Base-by-base conservation (phyloP, 2,113 vertebrate species). In the Ailurus styani region DNA sequence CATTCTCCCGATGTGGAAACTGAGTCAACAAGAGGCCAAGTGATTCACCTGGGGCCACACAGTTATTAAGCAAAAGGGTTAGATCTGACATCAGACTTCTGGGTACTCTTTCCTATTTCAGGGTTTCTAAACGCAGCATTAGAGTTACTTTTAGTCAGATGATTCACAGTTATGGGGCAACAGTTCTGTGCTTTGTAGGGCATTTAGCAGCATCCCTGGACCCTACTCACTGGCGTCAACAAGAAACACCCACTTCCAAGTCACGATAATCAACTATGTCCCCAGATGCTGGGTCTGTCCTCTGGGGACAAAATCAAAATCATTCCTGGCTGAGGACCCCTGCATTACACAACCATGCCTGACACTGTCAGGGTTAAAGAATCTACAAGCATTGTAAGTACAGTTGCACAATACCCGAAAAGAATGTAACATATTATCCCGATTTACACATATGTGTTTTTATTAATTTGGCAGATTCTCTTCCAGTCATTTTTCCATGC, bases 331-430 rank as follows among this genome's bases (percentile, higher is more conserved):
- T 50, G 31, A 52, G 60, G 52, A 55, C 50, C 1, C 25, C 1
- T 34, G 4, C 18, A 6, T 45, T 14, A 10, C 2, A 20, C 8
- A 23, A 5, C 1, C 9, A 45, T 42, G 20, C 27, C 31, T 18
- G 3, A 2, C 34, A 2, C 8, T 50, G 23, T 34, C 2, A 4
- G 9, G 0, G 12, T 4, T 52, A 11, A 17, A 54, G 34, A 42
- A 14, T 14, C 47, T 20, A 0, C 5, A 11, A 0, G 10, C 3
- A 20, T 21, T 17, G 0, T 70, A 29, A 11, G 37, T 15, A 50
- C 18, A 70, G 31, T 3, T n/a, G 11, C 8, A 54, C 5, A 31
- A 31, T 3, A 45, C 10, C 14, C 23, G 34, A 45, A 50, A 95
- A n/a, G 7, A 73, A 79, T 27, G 17, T 27, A 5, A 21, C 14